Evolutionary conservation across 2,888 invertebrate genomes (phyloP).

Genomic region (Parapristionchus giblindavisi): DNA sequence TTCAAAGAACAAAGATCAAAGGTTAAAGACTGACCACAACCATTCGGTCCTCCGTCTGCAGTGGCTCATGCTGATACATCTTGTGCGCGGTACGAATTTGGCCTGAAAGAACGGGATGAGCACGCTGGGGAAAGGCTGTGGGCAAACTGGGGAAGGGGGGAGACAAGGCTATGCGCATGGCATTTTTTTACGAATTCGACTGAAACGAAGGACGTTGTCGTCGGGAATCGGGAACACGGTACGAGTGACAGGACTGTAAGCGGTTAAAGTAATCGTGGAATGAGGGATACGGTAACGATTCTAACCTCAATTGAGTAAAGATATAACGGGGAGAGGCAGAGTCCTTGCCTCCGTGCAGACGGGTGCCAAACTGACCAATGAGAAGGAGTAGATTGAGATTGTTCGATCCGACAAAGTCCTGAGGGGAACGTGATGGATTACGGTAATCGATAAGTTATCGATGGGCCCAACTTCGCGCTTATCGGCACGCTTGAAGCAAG

Average conservation of each 20-base stretch:
- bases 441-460: too few species aligned
- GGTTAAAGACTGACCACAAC: too few species aligned
- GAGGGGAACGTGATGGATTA: too few species aligned
- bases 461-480: constrained; percentile 94
- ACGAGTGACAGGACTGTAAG: constrained; percentile 79
- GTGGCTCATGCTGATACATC: too few species aligned
- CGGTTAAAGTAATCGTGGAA: not conserved
- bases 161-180: too few species aligned
- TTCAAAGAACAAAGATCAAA: too few species aligned
- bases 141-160: too few species aligned
- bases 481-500: constrained; percentile 94
- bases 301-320: constrained; percentile 82
- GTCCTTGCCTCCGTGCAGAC: constrained; percentile 89
- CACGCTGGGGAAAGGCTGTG: too few species aligned
- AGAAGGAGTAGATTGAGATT: constrained; percentile 94
- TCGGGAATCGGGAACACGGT: constrained; percentile 88
- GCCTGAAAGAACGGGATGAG: too few species aligned
- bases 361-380: constrained; percentile 95
- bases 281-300: not conserved
- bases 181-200: too few species aligned
- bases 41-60: too few species aligned
- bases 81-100: too few species aligned
- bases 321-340: constrained; percentile 97
- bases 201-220: constrained; percentile 84
- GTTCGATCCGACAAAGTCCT: constrained; percentile 97